Evolutionary conservation across 2,888 invertebrate genomes (phyloP).

Genomic region (Drosophila eohydei): DNA sequence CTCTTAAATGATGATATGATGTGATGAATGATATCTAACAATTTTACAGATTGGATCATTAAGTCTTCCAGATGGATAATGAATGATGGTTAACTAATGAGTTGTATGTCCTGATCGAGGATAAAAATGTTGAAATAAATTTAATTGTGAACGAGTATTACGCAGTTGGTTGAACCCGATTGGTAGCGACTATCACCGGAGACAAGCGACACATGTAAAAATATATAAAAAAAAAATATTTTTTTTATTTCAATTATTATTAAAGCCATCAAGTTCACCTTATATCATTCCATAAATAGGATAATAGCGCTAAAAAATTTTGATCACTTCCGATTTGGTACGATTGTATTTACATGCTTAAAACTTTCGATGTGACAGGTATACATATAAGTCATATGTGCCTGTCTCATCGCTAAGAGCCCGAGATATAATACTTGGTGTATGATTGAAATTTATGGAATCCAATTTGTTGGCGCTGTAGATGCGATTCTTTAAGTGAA

Average conservation of each 20-base stretch:
- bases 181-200: not conserved
- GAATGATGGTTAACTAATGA: too few species aligned
- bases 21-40: too few species aligned
- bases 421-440: constrained; percentile 9
- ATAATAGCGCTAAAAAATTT: not conserved
- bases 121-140: too few species aligned
- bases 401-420: constrained; percentile 34
- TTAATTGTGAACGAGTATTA: not conserved
- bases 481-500: constrained; percentile 67
- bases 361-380: not conserved
- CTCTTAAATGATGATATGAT: too few species aligned
- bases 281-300: not conserved
- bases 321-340: not conserved
- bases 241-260: not conserved
- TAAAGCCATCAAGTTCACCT: not conserved
- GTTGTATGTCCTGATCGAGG: too few species aligned
- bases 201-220: constrained; percentile 5
- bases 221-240: not conserved
- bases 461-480: constrained; percentile 39
- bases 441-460: constrained; percentile 38
- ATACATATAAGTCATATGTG: not conserved
- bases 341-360: not conserved
- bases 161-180: not conserved
- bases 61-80: too few species aligned
- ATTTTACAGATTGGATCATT: too few species aligned